These are phyloP conservation scores for Fragum sueziense DNA, from an alignment of 2,888 invertebrate species.

Conservation along the genomic window DNA sequence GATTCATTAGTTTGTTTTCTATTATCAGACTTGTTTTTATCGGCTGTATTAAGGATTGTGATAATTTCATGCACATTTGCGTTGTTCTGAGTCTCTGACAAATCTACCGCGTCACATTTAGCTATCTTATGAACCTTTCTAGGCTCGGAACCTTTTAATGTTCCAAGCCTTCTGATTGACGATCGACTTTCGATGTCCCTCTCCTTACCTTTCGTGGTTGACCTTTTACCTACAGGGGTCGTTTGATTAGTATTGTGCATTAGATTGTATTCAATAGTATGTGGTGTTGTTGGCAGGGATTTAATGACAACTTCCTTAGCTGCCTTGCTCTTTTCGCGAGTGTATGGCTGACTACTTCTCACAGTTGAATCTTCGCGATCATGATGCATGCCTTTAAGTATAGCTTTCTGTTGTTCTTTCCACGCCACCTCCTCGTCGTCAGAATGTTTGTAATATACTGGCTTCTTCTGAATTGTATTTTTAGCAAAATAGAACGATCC, in stretches of 20 bases:
- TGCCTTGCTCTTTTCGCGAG: slow-evolving; percentile 28
- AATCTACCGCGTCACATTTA: slow-evolving; percentile 65
- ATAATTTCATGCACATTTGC: slow-evolving; percentile 3
- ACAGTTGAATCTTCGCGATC: slow-evolving; percentile 11
- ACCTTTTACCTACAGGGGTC: neutral
- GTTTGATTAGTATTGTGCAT: slow-evolving; percentile 5
- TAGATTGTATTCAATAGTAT: slow-evolving; percentile 3
- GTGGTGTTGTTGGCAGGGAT: slow-evolving; percentile 3
- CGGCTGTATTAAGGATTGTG: neutral
- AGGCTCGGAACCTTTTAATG: slow-evolving; percentile 43
- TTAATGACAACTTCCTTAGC: slow-evolving; percentile 18
- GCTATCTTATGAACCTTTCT: slow-evolving; percentile 48
- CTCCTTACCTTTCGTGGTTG: neutral
- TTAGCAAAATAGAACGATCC: slow-evolving; percentile 51
- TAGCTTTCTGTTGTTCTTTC: slow-evolving; percentile 7
- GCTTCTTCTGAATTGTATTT: slow-evolving; percentile 61
- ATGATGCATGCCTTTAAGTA: slow-evolving; percentile 5
- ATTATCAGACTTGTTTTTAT: neutral
- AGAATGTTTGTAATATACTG: slow-evolving; percentile 66
- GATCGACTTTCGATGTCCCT: slow-evolving; percentile 15
- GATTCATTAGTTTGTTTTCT: neutral
- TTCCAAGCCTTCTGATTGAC: slow-evolving; percentile 36
- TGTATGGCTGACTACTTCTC: neutral
- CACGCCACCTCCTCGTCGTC: slow-evolving; percentile 49
- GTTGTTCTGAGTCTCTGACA: slow-evolving; percentile 50